phyloP scores from a whole-genome alignment of 2,888 invertebrate genomes.

The Hetaerina titia region DNA sequence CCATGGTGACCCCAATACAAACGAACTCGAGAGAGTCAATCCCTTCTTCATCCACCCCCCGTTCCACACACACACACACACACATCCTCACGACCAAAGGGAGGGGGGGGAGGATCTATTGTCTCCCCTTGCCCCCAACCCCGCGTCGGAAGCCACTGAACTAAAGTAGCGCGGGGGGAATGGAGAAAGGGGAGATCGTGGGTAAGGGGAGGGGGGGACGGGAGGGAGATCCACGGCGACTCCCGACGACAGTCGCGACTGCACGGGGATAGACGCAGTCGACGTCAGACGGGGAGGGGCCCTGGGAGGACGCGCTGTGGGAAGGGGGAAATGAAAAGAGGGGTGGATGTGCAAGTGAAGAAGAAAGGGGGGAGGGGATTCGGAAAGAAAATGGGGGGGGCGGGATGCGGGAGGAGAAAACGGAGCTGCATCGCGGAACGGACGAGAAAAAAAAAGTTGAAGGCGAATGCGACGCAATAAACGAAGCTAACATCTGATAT shows the following conservation, averaged over 20 bases:
- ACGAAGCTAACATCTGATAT: background rate
- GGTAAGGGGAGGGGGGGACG: background rate
- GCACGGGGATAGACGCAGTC: conserved; percentile 10
- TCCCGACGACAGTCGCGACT: background rate
- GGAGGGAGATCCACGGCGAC: background rate
- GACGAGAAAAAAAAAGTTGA: background rate
- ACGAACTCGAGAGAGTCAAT: background rate
- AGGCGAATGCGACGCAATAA: background rate
- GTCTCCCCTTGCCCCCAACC: background rate
- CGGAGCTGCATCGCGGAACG: background rate
- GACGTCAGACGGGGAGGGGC: background rate
- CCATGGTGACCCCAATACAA: background rate
- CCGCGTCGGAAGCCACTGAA: background rate
- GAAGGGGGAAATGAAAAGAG: background rate
- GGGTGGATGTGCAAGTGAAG: background rate
- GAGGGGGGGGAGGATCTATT: no score
- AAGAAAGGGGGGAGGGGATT: background rate
- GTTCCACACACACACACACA: background rate
- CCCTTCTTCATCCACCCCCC: background rate
- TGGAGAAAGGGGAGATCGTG: background rate
- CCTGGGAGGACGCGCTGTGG: background rate
- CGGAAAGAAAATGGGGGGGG: background rate
- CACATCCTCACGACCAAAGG: background rate
- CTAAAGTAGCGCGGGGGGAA: background rate
- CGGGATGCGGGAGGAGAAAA: background rate